Base-by-base conservation (phyloP, 1,140 invertebrate species). In the Eueides isabella region DNA sequence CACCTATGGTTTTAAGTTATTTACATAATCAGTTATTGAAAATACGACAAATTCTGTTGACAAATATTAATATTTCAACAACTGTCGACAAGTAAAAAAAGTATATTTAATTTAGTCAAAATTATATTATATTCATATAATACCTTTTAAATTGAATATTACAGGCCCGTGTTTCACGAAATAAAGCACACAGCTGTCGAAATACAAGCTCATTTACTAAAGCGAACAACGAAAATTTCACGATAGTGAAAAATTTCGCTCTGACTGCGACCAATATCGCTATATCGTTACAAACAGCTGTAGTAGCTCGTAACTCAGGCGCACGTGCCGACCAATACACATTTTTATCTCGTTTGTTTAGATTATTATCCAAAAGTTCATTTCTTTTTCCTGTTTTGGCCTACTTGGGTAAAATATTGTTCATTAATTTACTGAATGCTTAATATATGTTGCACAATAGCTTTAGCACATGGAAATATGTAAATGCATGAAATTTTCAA, bases 201-300 rank as follows among this genome's bases (percentile, higher is more conserved):
- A 48, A 55, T 67, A 67, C 66, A 67, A 11, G 38, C 38, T 67
- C 66, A 67, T 67, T 35, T 67, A 55, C 33, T 26, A 38, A 38
- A 66, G 19, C 19, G 41, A 48, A 55, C 16, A 48, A 55, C 19
- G 66, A 31, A 55, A 67, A 55, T 67, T 67, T 31, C 66, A 48
- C 66, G 19, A 55, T 67, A 67, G 66, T 67, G 48, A 67, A 67
- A 67, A 67, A 67, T 67, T 31, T 55, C 23, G 29, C 30, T 55
- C 66, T 31, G 48, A 30, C 66, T 67, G 38, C 65, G 65, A 44
- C 66, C 48, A 61, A 61, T 31, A 69, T 16, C 7, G 48, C 44
- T 69, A 11, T 26, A 23, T 33, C 44, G 67, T 69, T 69, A 69
- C 31, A 69, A 69, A 31, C 55, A 61, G 67, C 44, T 55, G 48